Evolutionary conservation across 2,113 vertebrate genomes (phyloP).

Genomic region (Zosterops hypoxanthus): DNA sequence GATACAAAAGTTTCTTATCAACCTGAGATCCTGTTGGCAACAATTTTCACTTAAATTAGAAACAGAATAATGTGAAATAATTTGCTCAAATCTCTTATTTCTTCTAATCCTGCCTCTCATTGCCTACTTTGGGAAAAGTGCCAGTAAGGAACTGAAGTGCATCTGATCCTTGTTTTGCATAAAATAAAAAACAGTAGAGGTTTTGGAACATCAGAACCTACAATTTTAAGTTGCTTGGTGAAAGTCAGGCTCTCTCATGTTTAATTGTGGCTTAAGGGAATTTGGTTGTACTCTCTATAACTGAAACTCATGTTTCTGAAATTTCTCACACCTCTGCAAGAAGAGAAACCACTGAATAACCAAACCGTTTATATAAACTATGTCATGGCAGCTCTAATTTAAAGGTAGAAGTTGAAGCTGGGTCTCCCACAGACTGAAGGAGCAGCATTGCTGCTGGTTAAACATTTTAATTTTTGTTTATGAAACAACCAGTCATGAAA

Average conservation of each 20-base stretch:
- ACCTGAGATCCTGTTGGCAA: background rate
- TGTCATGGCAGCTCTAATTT: background rate
- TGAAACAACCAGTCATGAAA: background rate
- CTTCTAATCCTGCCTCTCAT: background rate
- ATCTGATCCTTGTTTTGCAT: constrained; percentile 8
- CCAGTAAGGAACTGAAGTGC: background rate
- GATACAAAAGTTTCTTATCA: background rate
- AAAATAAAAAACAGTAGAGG: background rate
- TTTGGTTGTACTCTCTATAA: background rate
- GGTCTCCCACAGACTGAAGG: background rate
- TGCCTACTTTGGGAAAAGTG: background rate
- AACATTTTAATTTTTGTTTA: background rate
- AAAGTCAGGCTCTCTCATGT: constrained; percentile 2
- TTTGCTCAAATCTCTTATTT: background rate
- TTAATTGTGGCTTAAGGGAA: constrained; percentile 19
- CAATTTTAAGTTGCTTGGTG: background rate
- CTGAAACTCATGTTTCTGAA: background rate
- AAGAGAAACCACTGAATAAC: background rate
- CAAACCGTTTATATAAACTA: background rate
- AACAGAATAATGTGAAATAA: background rate
- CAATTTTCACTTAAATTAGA: background rate
- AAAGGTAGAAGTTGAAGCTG: background rate
- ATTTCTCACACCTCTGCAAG: constrained; percentile 34
- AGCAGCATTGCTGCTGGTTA: background rate
- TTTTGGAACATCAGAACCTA: background rate